These are phyloP conservation scores for Lysandra coridon DNA, from an alignment of 2,888 invertebrate genomes.

Conservation along the genomic window DNA sequence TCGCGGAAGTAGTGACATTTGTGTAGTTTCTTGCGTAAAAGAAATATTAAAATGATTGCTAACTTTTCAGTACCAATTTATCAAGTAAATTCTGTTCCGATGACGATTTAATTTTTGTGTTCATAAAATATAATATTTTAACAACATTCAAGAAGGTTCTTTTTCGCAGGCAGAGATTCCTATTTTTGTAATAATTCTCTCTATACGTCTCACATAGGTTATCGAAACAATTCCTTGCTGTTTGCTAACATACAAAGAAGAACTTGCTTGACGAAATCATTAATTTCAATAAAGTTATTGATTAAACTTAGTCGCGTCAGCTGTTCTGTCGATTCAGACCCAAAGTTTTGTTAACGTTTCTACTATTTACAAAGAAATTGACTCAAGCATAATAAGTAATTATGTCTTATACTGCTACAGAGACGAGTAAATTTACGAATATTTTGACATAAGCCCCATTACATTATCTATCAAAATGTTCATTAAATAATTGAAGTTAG, in stretches of 20 bases:
- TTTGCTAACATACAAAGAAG: background rate
- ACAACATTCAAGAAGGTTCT: too few relatives aligned
- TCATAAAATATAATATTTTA: background rate
- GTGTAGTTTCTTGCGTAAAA: background rate
- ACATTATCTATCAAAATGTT: too few relatives aligned
- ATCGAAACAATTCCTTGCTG: background rate
- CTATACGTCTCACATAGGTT: background rate
- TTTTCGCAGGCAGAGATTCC: too few relatives aligned
- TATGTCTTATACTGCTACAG: too few relatives aligned
- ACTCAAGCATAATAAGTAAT: background rate
- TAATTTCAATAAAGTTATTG: constrained; percentile 6
- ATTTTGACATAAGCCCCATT: too few relatives aligned
- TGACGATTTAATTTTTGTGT: background rate
- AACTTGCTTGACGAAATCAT: background rate
- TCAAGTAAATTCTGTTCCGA: background rate
- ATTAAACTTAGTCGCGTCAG: constrained; percentile 12
- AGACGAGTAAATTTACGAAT: too few relatives aligned
- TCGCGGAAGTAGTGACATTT: background rate
- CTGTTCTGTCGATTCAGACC: background rate
- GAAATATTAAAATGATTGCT: background rate
- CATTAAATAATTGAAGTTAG: too few relatives aligned
- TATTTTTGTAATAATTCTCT: too few relatives aligned
- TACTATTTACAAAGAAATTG: background rate
- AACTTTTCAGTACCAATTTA: background rate
- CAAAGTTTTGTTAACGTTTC: background rate